Evolutionary conservation across 2,888 invertebrate genomes (phyloP).

Genomic region (Drosophila niveifrons): DNA sequence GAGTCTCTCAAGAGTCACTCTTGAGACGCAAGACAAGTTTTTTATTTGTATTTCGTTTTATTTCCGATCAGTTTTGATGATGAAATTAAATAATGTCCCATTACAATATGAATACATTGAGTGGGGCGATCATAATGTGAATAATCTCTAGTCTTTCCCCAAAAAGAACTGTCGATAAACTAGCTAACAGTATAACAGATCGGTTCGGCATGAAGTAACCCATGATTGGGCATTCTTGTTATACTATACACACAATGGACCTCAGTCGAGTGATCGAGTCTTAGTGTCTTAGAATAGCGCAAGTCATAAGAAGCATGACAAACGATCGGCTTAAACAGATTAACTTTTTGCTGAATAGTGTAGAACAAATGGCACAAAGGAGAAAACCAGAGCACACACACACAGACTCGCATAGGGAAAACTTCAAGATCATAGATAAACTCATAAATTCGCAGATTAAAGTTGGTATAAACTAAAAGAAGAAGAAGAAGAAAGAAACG

Average conservation of each 20-base stretch:
- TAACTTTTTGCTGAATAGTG: conserved; percentile 35
- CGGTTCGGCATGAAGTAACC: conserved; percentile 23
- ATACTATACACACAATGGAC: conserved; percentile 42
- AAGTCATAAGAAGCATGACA: conserved; percentile 51
- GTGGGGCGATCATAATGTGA: conserved; percentile 32
- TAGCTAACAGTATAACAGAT: conserved; percentile 16
- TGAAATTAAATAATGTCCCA: conserved; percentile 49
- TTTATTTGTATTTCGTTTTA: conserved; percentile 19
- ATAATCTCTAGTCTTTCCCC: conserved; percentile 31
- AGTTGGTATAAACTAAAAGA: conserved; percentile 7
- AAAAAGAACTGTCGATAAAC: conserved; percentile 10
- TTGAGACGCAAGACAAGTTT: conserved; percentile 17
- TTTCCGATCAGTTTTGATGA: conserved; percentile 37
- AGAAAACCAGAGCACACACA: conserved; percentile 12
- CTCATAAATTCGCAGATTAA: conserved; percentile 53
- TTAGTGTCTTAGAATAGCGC: conserved; percentile 12
- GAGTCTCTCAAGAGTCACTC: background rate
- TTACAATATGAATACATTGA: conserved; percentile 54
- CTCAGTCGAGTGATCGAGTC: background rate
- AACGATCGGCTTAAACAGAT: conserved; percentile 56
- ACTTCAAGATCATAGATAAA: conserved; percentile 17
- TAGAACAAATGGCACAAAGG: conserved; percentile 20
- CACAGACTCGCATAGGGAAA: background rate
- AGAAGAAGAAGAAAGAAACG: conserved; percentile 5
- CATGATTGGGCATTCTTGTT: conserved; percentile 49